Percentiles rank a stretch among this genome's conserved stretches.
These are phyloP conservation scores for Trichacis sp. DNA, from an alignment of 2,888 invertebrate species.

Conservation along the genomic window DNA sequence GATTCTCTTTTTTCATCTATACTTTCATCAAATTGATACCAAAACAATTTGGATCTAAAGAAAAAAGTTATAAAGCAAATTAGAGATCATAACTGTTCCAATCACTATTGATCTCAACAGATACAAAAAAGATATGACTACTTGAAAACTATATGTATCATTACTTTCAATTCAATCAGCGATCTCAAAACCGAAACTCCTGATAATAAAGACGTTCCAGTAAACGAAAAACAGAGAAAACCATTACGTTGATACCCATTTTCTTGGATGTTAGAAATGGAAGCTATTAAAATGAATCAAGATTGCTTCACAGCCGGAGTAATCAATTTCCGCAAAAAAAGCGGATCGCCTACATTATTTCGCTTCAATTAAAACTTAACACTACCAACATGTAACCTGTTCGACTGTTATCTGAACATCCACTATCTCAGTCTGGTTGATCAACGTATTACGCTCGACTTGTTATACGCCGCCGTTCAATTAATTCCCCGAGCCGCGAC, in stretches of 20 bases:
- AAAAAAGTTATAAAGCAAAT: no score
- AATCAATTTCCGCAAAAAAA: slow-evolving; percentile 13
- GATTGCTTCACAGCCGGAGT: not conserved
- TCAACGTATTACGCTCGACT: slow-evolving; percentile 42
- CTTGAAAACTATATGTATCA: no score
- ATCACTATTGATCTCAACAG: no score
- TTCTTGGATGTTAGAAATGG: not conserved
- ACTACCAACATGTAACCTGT: slow-evolving; percentile 32
- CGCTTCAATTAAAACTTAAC: slow-evolving; percentile 31
- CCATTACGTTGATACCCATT: not conserved
- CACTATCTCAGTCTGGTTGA: slow-evolving; percentile 39
- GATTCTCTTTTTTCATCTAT: no score
- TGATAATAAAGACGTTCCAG: no score
- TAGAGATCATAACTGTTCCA: no score
- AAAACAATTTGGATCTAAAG: no score
- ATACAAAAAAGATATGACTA: no score
- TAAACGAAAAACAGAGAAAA: not conserved
- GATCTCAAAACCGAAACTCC: no score
- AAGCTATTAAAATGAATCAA: slow-evolving; percentile 8
- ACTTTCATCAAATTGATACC: no score
- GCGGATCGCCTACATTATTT: slow-evolving; percentile 16
- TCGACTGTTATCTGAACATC: slow-evolving; percentile 41
- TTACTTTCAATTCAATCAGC: no score
- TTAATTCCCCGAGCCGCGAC: slow-evolving; percentile 43
- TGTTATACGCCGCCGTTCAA: slow-evolving; percentile 42